Evolutionary conservation across 1,140 invertebrate genomes (phyloP).

Genomic region (Brachystomella parvula): DNA sequence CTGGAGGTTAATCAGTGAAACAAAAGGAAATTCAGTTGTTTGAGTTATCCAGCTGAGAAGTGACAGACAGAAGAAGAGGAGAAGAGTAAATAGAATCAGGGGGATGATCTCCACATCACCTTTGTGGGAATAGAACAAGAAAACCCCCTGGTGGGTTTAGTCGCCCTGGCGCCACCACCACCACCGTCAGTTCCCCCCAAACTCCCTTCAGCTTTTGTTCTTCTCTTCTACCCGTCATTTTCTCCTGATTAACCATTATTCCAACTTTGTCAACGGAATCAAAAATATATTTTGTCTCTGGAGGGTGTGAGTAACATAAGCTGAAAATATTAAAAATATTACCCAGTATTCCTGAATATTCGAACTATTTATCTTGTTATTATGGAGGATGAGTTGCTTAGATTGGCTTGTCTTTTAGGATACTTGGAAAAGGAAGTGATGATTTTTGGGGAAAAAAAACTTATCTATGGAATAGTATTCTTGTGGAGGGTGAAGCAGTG

Average conservation of each 20-base stretch:
- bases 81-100: constrained; percentile 26
- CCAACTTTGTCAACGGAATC: no score
- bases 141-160: constrained; percentile 34
- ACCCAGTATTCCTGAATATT: neutral
- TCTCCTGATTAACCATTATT: neutral
- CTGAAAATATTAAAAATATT: neutral
- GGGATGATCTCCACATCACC: no score
- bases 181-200: constrained; percentile 12
- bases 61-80: constrained; percentile 19
- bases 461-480: neutral
- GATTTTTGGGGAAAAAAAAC: neutral
- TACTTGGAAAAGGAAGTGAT: neutral
- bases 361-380: no score
- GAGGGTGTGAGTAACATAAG: neutral
- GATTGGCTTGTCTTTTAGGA: neutral
- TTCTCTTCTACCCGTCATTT: neutral
- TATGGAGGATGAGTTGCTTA: neutral
- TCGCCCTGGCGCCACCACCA: constrained; percentile 33
- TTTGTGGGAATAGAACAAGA: no score
- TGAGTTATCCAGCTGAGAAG: constrained; percentile 32
- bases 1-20: neutral
- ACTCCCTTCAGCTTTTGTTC: neutral
- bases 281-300: no score
- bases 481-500: no score
- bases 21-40: neutral